Conservation (phyloP, 2,113 vertebrate species). For the Platycercus adscitus region DNA sequence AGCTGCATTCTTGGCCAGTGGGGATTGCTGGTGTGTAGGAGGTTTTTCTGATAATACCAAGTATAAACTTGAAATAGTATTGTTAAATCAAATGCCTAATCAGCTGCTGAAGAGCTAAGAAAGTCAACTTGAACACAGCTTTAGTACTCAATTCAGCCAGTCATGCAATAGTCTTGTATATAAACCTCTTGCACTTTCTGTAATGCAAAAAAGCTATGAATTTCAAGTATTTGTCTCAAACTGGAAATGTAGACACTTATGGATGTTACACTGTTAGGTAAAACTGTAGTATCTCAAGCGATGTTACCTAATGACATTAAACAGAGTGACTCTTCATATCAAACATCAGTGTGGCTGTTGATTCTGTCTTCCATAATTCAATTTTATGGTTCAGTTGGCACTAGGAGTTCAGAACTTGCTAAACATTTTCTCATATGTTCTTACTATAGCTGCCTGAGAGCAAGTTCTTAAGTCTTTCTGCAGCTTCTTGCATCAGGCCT, state of each 20-base stretch:
- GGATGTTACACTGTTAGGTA: constrained; percentile 56
- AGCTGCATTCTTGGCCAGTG: constrained; percentile 13
- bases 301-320: constrained; percentile 56
- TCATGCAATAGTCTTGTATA: constrained; percentile 64
- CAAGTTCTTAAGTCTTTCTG: not conserved
- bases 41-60: constrained; percentile 42
- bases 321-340: constrained; percentile 42
- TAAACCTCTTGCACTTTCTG: constrained; percentile 78
- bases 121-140: constrained; percentile 37
- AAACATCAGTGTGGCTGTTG: not conserved
- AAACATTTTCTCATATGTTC: not conserved
- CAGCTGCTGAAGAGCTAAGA: constrained; percentile 39
- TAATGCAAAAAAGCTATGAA: constrained; percentile 71
- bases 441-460: not conserved
- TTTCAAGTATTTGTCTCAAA: constrained; percentile 74
- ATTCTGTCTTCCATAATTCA: not conserved
- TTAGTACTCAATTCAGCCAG: constrained; percentile 33
- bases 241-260: constrained; percentile 77
- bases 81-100: constrained; percentile 45
- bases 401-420: not conserved
- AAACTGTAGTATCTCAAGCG: constrained; percentile 30
- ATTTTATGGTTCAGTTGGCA: not conserved
- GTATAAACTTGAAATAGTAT: constrained; percentile 68
- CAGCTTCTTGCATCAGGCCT: not conserved
- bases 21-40: constrained; percentile 6